phyloP scores from a whole-genome alignment of 2,797 vertebrate species.

The Ambastaia sidthimunki region DNA sequence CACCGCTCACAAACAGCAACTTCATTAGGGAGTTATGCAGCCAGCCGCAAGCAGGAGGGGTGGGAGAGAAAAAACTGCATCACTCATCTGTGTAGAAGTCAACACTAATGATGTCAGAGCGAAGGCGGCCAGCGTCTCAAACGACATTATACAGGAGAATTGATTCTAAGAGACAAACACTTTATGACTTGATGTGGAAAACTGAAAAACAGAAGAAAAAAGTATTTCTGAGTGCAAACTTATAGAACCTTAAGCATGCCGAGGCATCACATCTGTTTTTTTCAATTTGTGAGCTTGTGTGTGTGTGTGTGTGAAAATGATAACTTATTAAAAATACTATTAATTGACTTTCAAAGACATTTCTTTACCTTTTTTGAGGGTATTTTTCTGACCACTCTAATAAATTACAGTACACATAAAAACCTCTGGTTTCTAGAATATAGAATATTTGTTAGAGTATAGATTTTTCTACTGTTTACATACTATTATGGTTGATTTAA shows the following conservation, averaged over 20 bases:
- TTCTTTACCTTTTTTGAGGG: too few relatives aligned
- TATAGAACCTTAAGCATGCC: not conserved
- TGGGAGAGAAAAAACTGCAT: slow-evolving; percentile 61
- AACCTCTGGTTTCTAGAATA: not conserved
- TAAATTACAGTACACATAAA: not conserved
- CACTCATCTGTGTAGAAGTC: slow-evolving; percentile 69
- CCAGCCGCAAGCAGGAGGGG: slow-evolving; percentile 52
- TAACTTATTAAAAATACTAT: not conserved
- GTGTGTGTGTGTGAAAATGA: not conserved
- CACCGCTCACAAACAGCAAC: slow-evolving; percentile 62
- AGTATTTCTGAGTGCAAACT: slow-evolving; percentile 26
- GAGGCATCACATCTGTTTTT: slow-evolving; percentile 42
- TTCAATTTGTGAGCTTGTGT: slow-evolving; percentile 25
- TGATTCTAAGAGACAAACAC: slow-evolving; percentile 55
- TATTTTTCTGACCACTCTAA: too few relatives aligned
- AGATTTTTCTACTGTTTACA: not conserved
- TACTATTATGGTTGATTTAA: not conserved
- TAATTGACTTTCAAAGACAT: too few relatives aligned
- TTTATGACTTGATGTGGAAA: slow-evolving; percentile 48
- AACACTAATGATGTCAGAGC: slow-evolving; percentile 67
- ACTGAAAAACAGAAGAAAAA: slow-evolving; percentile 44
- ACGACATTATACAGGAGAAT: slow-evolving; percentile 57
- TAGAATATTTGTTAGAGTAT: too few relatives aligned
- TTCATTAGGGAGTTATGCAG: slow-evolving; percentile 64
- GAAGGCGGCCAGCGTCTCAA: slow-evolving; percentile 57